These are phyloP conservation scores for Protobothrops mucrosquamatus DNA, from an alignment of 2,113 vertebrate species.

Conservation along the genomic window DNA sequence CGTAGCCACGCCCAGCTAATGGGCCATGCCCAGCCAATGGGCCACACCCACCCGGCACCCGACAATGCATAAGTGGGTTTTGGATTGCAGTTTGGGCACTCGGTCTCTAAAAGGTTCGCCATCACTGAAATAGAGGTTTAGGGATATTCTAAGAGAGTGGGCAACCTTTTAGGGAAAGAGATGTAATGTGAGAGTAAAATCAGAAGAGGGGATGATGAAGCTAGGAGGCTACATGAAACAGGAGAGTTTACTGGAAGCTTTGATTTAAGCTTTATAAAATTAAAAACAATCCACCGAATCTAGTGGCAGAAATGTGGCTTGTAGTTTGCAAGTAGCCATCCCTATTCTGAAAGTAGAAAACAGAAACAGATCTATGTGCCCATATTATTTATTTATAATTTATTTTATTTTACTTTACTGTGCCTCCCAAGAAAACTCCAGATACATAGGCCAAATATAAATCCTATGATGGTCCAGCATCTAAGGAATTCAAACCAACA, in stretches of 20 bases:
- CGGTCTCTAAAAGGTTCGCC: too few relatives aligned
- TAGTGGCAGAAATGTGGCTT: not conserved
- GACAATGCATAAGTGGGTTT: too few relatives aligned
- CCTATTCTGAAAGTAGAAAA: not conserved
- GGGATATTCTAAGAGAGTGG: not conserved
- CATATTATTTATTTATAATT: not conserved
- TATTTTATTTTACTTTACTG: not conserved
- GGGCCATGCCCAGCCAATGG: too few relatives aligned
- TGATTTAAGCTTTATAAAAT: not conserved
- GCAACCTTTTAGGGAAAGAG: not conserved
- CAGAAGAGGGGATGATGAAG: not conserved
- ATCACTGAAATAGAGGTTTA: not conserved
- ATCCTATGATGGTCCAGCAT: not conserved
- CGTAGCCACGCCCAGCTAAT: too few relatives aligned
- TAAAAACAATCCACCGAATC: not conserved
- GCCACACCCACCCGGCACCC: too few relatives aligned
- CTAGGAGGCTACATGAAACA: not conserved
- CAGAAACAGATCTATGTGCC: not conserved
- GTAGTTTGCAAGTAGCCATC: not conserved
- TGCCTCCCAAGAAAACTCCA: not conserved
- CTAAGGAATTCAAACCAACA: not conserved
- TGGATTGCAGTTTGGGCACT: too few relatives aligned
- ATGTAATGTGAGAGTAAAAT: not conserved
- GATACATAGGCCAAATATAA: not conserved
- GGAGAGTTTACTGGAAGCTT: not conserved